These are phyloP conservation scores for Stictocephala bisonia DNA, from an alignment of 2,888 invertebrate genomes.

Conservation along the genomic window DNA sequence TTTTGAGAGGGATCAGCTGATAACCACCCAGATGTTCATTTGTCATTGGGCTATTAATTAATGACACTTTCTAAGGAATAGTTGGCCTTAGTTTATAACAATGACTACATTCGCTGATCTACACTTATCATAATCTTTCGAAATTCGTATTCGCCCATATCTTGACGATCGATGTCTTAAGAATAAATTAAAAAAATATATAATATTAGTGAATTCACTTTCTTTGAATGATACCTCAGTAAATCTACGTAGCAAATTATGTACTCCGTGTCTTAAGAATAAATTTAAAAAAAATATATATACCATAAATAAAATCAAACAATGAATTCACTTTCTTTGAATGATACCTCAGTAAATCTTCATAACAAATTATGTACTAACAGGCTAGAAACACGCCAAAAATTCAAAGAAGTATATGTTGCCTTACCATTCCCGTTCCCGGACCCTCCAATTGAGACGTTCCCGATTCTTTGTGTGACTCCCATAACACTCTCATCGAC, in stretches of 20 bases:
- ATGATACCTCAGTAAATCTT: not conserved
- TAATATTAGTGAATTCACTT: not conserved
- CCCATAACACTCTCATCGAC: not conserved
- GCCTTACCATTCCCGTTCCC: not conserved
- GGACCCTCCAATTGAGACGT: not conserved
- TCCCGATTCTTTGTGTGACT: not conserved
- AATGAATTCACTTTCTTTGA: not conserved
- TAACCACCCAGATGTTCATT: no score
- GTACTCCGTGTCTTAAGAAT: no score
- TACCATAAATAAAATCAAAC: not conserved
- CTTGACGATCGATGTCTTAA: no score
- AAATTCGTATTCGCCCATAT: no score
- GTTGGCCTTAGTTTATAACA: no score
- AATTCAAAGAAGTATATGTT: not conserved
- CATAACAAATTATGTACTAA: not conserved
- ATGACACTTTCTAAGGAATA: no score
- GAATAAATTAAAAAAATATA: no score
- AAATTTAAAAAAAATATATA: no score
- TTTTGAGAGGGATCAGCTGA: no score
- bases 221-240: not conserved
- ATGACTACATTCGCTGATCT: no score
- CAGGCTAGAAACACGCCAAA: not conserved
- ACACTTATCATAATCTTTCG: no score
- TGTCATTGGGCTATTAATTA: no score
- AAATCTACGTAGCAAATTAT: not conserved